Conservation (phyloP, 2,113 vertebrate species). For the Vulpes ferrilata region DNA sequence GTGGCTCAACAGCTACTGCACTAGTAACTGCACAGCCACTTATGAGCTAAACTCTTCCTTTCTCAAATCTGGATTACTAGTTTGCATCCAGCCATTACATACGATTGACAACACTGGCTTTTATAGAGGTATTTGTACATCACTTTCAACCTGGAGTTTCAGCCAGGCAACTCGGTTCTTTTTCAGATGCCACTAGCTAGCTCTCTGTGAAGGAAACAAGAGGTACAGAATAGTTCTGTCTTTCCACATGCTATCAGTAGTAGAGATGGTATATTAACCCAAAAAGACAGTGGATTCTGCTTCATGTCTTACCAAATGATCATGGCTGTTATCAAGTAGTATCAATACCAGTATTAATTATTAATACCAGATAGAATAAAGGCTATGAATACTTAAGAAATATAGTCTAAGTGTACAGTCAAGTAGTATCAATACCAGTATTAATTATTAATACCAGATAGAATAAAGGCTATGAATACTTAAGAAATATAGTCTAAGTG, state of each 20-base stretch:
- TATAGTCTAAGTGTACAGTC: background rate
- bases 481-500: background rate
- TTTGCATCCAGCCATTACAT: background rate
- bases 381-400: background rate
- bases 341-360: background rate
- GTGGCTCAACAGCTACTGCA: background rate
- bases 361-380: background rate
- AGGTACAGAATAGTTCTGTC: conserved; percentile 53
- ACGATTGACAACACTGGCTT: conserved; percentile 54
- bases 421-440: no score
- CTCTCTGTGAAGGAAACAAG: conserved; percentile 68
- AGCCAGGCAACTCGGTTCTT: conserved; percentile 62
- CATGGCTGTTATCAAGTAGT: background rate
- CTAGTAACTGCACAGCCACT: conserved; percentile 6
- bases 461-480: background rate
- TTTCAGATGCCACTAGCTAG: conserved; percentile 67
- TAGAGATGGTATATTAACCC: background rate
- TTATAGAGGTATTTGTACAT: conserved; percentile 53
- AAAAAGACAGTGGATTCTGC: background rate
- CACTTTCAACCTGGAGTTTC: conserved; percentile 56
- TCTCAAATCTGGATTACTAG: conserved; percentile 25
- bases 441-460: no score
- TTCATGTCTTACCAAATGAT: background rate
- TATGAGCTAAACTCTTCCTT: background rate
- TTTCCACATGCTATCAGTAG: background rate